phyloP scores from a whole-genome alignment of 1,140 invertebrate species.

The Hetaerina americana region DNA sequence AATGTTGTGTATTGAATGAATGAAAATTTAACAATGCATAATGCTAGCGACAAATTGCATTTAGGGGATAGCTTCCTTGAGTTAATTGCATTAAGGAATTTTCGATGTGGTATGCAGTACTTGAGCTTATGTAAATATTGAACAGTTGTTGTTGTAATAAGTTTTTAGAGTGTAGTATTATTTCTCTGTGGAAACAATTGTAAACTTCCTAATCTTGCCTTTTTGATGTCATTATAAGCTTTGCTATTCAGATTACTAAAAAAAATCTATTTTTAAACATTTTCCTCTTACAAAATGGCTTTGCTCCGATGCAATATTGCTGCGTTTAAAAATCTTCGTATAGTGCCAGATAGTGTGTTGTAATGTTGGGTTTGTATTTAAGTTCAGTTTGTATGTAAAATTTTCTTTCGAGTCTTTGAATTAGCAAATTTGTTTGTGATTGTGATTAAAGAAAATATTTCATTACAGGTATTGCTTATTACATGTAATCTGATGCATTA shows the following conservation, averaged over 20 bases:
- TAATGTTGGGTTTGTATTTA: not conserved
- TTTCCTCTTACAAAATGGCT: not conserved
- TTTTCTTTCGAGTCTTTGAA: not conserved
- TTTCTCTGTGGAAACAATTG: not conserved
- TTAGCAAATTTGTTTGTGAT: not conserved
- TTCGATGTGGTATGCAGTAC: too few species aligned
- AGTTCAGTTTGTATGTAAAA: not conserved
- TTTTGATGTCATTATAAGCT: not conserved
- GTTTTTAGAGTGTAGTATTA: not conserved
- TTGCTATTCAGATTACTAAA: not conserved
- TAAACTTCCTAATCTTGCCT: not conserved
- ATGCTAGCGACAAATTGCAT: too few species aligned
- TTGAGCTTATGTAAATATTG: not conserved
- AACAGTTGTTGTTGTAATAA: not conserved
- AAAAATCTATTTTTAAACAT: not conserved
- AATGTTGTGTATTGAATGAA: not conserved
- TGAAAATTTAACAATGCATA: too few species aligned
- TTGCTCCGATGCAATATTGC: not conserved
- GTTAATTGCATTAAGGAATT: too few species aligned
- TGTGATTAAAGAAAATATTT: slow-evolving; percentile 1
- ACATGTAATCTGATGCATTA: too few species aligned
- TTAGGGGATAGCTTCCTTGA: too few species aligned
- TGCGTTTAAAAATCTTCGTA: not conserved
- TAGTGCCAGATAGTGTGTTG: not conserved
- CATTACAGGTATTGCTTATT: not conserved